Evolutionary conservation across 2,113 vertebrate genomes (phyloP).

Genomic region (Oryzias celebensis): DNA sequence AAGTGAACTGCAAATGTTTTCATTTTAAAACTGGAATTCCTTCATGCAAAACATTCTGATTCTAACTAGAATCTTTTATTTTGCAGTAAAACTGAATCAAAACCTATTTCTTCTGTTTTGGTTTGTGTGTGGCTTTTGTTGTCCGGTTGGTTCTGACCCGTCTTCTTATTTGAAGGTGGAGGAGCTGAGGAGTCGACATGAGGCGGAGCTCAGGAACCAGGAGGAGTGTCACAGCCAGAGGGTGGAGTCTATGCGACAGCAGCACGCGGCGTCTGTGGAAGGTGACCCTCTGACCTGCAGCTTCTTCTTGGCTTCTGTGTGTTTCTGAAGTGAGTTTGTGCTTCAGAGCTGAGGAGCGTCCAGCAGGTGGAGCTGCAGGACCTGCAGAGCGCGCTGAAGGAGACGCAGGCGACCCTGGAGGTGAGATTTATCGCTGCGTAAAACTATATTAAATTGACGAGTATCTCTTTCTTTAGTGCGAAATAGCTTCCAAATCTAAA

Average conservation of each 20-base stretch:
- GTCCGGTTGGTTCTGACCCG: not conserved
- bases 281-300: slow-evolving; percentile 67
- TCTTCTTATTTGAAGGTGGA: slow-evolving; percentile 80
- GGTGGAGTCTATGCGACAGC: slow-evolving; percentile 79
- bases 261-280: slow-evolving; percentile 82
- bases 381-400: slow-evolving; percentile 79
- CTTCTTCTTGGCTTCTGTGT: not conserved
- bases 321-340: slow-evolving; percentile 6
- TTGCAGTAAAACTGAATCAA: too few relatives aligned
- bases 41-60: too few relatives aligned
- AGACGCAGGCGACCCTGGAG: slow-evolving; percentile 82
- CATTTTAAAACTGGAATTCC: too few relatives aligned
- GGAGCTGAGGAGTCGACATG: slow-evolving; percentile 84
- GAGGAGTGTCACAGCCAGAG: slow-evolving; percentile 81
- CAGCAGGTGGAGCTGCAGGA: slow-evolving; percentile 80
- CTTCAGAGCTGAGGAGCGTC: slow-evolving; percentile 82
- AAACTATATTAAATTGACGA: too few relatives aligned
- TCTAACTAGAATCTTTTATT: too few relatives aligned
- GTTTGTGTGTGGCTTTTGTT: too few relatives aligned
- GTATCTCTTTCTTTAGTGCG: too few relatives aligned
- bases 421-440: slow-evolving; percentile 61
- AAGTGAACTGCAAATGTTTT: too few relatives aligned
- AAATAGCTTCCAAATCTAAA: too few relatives aligned
- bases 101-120: too few relatives aligned
- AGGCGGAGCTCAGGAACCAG: slow-evolving; percentile 82